These are phyloP conservation scores for Azorinus chamasolen DNA, from an alignment of 2,888 invertebrate genomes.

Conservation along the genomic window DNA sequence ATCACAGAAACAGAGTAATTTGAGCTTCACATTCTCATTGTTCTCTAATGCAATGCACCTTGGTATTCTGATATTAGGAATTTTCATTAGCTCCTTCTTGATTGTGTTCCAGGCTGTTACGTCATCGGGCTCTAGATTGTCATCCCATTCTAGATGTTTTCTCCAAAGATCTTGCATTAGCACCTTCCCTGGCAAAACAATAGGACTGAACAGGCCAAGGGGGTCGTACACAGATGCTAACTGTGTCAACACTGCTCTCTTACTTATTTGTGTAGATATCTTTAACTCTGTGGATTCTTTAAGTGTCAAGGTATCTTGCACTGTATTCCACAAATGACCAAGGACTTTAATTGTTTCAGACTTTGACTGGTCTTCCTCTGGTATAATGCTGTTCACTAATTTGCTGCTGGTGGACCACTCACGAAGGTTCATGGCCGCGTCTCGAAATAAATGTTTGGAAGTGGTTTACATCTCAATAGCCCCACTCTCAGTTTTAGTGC, in stretches of 20 bases:
- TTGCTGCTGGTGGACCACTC: conserved; percentile 34
- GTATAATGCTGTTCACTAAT: conserved; percentile 1
- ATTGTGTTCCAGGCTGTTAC: conserved; percentile 4
- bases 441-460: conserved; percentile 29
- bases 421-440: conserved; percentile 32
- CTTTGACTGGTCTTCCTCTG: conserved; percentile 4
- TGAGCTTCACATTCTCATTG: conserved; percentile 3
- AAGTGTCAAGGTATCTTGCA: conserved; percentile 13
- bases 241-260: conserved; percentile 6
- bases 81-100: background rate
- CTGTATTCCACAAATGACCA: conserved; percentile 21
- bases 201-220: conserved; percentile 26
- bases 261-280: background rate
- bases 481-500: conserved; percentile 12
- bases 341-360: conserved; percentile 11
- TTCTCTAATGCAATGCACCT: conserved; percentile 5
- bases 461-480: conserved; percentile 18
- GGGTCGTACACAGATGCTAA: conserved; percentile 26
- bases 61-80: background rate
- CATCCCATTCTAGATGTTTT: conserved; percentile 22
- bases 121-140: conserved; percentile 4
- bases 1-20: conserved; percentile 41
- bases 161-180: conserved; percentile 22
- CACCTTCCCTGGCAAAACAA: conserved; percentile 7
- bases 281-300: background rate